A percentile compares a stretch with the other conserved stretches of the same genome.
phyloP scores from a whole-genome alignment of 1,140 invertebrate species.

The Plutomurus gul region DNA sequence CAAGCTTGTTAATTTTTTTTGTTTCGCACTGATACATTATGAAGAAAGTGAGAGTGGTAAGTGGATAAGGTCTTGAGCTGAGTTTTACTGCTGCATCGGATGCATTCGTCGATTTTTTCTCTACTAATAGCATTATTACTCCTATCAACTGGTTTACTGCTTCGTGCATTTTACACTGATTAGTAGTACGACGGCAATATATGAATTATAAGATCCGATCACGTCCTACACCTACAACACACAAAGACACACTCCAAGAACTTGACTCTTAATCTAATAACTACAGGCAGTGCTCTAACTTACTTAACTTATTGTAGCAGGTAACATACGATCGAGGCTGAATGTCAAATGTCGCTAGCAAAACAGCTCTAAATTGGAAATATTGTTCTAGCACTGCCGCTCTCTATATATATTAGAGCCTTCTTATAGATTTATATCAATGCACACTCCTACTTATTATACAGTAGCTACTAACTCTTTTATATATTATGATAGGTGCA shows the following conservation, averaged over 20 bases:
- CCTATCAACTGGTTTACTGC: neutral
- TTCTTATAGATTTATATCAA: too few species aligned
- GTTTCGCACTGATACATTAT: neutral
- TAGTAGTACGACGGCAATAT: neutral
- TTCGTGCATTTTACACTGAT: neutral
- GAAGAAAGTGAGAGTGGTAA: neutral
- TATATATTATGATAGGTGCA: too few species aligned
- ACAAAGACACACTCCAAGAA: neutral
- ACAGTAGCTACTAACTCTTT: too few species aligned
- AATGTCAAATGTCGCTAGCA: too few species aligned
- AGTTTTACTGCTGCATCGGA: neutral
- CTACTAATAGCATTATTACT: constrained; percentile 15
- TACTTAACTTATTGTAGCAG: neutral
- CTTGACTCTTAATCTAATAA: neutral
- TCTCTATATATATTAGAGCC: too few species aligned
- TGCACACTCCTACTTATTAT: too few species aligned
- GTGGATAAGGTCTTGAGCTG: neutral
- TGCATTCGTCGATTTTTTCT: neutral
- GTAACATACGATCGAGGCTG: neutral
- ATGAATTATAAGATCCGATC: neutral
- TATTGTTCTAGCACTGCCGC: too few species aligned
- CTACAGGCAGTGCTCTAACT: neutral
- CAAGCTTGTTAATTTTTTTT: constrained; percentile 20
- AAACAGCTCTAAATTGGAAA: too few species aligned
- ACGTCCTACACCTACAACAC: neutral